Evolutionary conservation across 2,888 invertebrate species (phyloP), one percentile per base, ranked within the genome.

Genomic region (Leptopilina myrica): DNA sequence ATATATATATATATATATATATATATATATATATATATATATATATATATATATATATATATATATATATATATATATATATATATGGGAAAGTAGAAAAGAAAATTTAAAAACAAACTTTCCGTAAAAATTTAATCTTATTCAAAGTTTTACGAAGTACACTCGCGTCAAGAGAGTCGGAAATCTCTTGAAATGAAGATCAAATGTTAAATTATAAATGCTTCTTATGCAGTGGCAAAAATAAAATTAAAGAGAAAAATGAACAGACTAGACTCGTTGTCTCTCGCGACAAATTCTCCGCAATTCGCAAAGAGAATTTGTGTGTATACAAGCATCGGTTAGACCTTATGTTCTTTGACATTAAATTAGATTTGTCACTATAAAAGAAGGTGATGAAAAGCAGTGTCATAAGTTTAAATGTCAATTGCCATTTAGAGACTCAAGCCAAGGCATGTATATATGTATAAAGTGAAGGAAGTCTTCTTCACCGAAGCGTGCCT

Each of bases 221-320:
- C 49, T 12, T 49, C 49, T 7, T 53, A 12, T 53, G 20, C 8
- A 62, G 67, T 69, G 67, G 43, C 4, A 69, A 6, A 53, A 20
- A 14, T 69, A 20, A 69, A 53, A 49, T 26, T 69, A 73, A 73
- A 49, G 14, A 40, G 33, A 73, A 56, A 56, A 73, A 73, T 53
- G 12, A 56, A n/a, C 56, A 73, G 33, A 73, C 14, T 14, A 73
- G 26, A 33, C 2, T 33, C n/a, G 53, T 20, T 14, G 26, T n/a
- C 20, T 33, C 20, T 20, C 20, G 20, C 20, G 20, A 20, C 20
- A 20, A 20, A 20, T 20, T 20, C 1, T 20, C 73, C 20, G 53
- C n/a, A 73, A 73, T 73, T 73, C 53, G 73, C 73, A 53, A 33
- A 26, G 73, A 46, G n/a, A 56, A 73, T 73, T 73, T 56, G 73